Evolutionary conservation across 2,113 vertebrate genomes (phyloP), one percentile per base, ranked within the genome.

Genomic region (Phalacrocorax aristotelis): DNA sequence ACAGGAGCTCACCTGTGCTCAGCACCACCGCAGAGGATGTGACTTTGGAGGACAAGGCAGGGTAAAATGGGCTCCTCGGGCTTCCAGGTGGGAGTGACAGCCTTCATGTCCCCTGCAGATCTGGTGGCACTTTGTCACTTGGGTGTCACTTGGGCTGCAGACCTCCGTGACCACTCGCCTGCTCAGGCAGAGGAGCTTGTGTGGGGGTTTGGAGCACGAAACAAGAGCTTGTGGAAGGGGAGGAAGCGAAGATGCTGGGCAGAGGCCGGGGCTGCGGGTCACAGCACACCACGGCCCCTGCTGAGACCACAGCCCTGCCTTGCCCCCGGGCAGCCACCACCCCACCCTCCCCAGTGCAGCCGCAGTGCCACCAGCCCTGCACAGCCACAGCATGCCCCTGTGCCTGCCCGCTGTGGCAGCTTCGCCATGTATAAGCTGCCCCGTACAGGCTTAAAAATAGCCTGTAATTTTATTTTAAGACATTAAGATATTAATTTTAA

Each of bases 351-450:
- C 36, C 0, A 0, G 18, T 11, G 17, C n/a, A 13, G 64, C 34
- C 5, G 1, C 9, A 34, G 62, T 46, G 42, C 51, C 55, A 65
- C 40, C 60, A 71, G 29, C 36, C 52, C 34, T 15, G 51, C 58
- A 10, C 10, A 1, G 16, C 36, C 57, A 38, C 52, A 5, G 27
- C 1, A 0, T 34, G 32, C 13, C 52, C 54, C 79, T 2, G 2
- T 0, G 0, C 58, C 58, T 3, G 4, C 32, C 21, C 0, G 0
- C 65, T 9, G 22, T 2, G 0, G 42, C 64, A 49, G 22, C 40
- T 48, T 48, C 30, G 54, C 61, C 11, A 0, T 4, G 9, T 14
- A 16, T 13, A 46, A 89, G 6, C 44, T 46, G 38, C 52, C 66
- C 25, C 0, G 0, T 14, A 7, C 0, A 1, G 15, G 38, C 60